Conservation (phyloP, 2,113 vertebrate genomes). For the Halcyon malimbica region DNA sequence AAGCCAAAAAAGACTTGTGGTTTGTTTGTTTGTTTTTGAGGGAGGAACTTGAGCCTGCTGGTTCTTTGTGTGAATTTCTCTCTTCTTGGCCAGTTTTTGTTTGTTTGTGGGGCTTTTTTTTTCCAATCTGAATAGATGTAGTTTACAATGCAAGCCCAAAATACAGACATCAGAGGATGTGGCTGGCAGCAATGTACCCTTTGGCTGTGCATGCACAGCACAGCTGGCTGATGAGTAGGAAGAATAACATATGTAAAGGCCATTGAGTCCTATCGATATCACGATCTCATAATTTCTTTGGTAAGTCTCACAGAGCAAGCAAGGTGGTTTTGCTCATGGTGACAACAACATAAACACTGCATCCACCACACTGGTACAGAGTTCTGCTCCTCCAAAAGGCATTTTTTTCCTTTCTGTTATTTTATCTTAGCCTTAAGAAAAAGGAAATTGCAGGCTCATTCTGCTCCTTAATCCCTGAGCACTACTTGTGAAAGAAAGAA, state of each 20-base stretch:
- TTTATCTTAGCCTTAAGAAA: background rate
- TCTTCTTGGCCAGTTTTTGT: background rate
- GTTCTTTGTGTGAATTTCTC: background rate
- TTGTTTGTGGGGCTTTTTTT: too few relatives aligned
- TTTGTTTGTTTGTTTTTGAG: background rate
- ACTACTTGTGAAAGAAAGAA: background rate
- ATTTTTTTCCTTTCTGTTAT: background rate
- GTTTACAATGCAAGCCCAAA: constrained; percentile 18
- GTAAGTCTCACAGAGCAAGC: background rate
- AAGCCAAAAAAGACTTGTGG: background rate
- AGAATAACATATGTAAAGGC: background rate
- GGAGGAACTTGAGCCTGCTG: background rate
- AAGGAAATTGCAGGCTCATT: background rate
- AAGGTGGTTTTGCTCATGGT: background rate
- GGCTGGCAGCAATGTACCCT: constrained; percentile 20
- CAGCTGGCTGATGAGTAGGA: constrained; percentile 15
- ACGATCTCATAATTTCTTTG: rapidly evolving
- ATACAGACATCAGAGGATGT: constrained; percentile 40
- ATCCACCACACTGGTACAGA: background rate
- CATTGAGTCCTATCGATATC: background rate
- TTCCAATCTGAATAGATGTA: constrained; percentile 38
- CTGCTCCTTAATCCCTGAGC: background rate
- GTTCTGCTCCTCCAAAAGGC: background rate
- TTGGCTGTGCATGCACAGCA: background rate
- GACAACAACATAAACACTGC: background rate